These are phyloP conservation scores for Helarctos malayanus DNA, from an alignment of 2,797 vertebrate species.

Conservation along the genomic window DNA sequence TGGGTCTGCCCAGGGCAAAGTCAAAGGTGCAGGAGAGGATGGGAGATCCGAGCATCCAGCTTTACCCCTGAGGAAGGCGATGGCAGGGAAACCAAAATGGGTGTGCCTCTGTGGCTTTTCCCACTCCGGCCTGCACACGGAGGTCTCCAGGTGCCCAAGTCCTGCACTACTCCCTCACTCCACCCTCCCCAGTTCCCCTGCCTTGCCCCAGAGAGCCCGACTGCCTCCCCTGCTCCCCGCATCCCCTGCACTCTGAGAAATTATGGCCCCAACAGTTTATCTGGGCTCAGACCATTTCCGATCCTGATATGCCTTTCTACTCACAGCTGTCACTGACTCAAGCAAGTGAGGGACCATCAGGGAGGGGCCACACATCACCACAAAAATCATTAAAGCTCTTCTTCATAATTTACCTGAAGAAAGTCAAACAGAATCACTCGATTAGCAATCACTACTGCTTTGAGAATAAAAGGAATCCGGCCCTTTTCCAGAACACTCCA, in stretches of 20 bases:
- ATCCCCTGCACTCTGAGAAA: conserved; percentile 12
- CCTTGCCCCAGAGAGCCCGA: background rate
- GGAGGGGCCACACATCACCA: background rate
- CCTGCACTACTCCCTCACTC: background rate
- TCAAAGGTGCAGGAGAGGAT: background rate
- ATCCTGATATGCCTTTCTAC: conserved; percentile 31
- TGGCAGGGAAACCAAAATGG: background rate
- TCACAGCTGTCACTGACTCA: conserved; percentile 33
- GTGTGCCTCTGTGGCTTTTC: conserved; percentile 22
- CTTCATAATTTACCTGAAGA: background rate
- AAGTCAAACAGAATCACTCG: background rate
- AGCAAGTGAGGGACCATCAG: background rate
- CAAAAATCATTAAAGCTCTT: conserved; percentile 33
- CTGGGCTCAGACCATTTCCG: background rate
- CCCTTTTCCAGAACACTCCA: background rate
- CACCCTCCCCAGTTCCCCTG: background rate
- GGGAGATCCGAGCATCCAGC: background rate
- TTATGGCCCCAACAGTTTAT: background rate
- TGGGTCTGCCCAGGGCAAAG: conserved; percentile 21
- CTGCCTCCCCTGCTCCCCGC: background rate
- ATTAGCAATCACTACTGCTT: conserved; percentile 4
- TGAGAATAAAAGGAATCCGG: conserved; percentile 31
- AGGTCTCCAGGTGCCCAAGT: background rate
- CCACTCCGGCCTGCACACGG: background rate
- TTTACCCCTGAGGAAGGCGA: background rate